phyloP scores from a whole-genome alignment of 1,140 invertebrate species.

The Diabrotica undecimpunctata region DNA sequence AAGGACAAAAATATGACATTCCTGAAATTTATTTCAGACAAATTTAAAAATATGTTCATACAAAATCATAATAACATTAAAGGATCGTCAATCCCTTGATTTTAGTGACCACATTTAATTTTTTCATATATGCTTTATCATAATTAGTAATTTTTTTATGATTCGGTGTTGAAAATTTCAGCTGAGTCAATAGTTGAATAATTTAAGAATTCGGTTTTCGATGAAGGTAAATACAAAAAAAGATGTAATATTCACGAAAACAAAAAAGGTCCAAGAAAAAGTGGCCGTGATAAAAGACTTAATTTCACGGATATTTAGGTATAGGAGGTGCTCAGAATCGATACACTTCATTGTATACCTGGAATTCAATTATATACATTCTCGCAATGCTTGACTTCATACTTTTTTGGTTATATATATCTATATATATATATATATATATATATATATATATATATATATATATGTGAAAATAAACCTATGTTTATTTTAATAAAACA shows the following conservation, averaged over 20 bases:
- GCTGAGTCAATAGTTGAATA: slow-evolving; percentile 20
- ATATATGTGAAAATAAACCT: too few relatives aligned
- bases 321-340: slow-evolving; percentile 15
- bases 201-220: slow-evolving; percentile 18
- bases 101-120: too few relatives aligned
- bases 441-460: too few relatives aligned
- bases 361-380: slow-evolving; percentile 18
- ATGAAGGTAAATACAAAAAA: slow-evolving; percentile 21
- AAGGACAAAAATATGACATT: too few relatives aligned
- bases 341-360: slow-evolving; percentile 20
- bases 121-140: too few relatives aligned
- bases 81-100: too few relatives aligned
- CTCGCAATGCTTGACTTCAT: slow-evolving; percentile 3
- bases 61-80: too few relatives aligned
- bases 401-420: not conserved
- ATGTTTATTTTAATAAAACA: too few relatives aligned
- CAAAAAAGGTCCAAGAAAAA: slow-evolving; percentile 18
- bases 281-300: slow-evolving; percentile 18
- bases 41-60: too few relatives aligned
- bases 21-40: too few relatives aligned
- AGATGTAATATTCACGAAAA: slow-evolving; percentile 19
- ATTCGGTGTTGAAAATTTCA: slow-evolving; percentile 5
- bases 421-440: too few relatives aligned
- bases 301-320: slow-evolving; percentile 22
- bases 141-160: too few relatives aligned